phyloP scores from a whole-genome alignment of 2,113 vertebrate genomes.

The Bos indicus region DNA sequence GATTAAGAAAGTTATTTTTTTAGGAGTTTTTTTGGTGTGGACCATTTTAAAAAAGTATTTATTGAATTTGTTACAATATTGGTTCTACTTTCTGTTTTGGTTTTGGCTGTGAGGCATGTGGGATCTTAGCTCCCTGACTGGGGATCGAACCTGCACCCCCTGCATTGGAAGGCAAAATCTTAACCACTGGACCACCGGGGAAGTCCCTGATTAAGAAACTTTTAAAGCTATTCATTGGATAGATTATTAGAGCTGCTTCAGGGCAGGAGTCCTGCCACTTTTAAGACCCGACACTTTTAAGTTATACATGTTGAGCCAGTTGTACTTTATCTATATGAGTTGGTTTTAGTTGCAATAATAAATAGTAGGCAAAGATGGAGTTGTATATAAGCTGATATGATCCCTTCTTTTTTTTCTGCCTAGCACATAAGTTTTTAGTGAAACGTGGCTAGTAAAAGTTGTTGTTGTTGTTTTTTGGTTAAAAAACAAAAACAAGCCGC shows the following conservation, averaged over 20 bases:
- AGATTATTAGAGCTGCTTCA: slow-evolving; percentile 4
- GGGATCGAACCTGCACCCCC: not conserved
- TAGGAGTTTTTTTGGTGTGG: not conserved
- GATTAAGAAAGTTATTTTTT: not conserved
- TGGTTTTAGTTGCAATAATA: slow-evolving; percentile 13
- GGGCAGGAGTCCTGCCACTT: not conserved
- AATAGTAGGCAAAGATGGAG: not conserved
- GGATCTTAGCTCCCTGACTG: not conserved
- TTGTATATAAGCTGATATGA: not conserved
- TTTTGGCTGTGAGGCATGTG: not conserved
- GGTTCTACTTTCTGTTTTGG: not conserved
- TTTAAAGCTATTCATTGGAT: not conserved
- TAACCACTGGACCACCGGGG: not conserved
- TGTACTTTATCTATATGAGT: not conserved
- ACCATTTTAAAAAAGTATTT: not conserved
- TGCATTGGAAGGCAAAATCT: not conserved
- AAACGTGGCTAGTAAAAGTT: not conserved
- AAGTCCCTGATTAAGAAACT: not conserved
- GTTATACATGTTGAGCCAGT: not conserved
- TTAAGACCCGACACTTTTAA: not conserved
- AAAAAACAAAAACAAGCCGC: not conserved
- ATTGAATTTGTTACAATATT: not conserved
- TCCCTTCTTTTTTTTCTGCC: not conserved
- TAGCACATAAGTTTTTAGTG: not conserved
- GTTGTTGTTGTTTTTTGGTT: not conserved